Evolutionary conservation across 2,797 vertebrate species (phyloP).

Genomic region (Acanthiza pusilla): DNA sequence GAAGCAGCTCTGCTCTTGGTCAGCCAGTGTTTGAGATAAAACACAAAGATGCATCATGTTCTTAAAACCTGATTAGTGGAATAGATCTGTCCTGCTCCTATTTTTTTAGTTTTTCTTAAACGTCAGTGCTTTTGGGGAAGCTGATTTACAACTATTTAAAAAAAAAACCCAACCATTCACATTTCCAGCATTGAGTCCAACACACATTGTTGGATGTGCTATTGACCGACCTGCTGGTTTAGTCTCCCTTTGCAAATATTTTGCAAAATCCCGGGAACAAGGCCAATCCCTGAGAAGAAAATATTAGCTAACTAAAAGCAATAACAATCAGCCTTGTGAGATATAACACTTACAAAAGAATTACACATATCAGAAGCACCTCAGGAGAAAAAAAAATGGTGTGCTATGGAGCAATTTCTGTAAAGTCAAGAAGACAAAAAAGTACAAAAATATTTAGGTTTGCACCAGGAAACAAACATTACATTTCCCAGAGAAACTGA

Average conservation of each 20-base stretch:
- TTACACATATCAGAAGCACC: not conserved
- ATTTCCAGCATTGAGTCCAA: not conserved
- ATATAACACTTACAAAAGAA: not conserved
- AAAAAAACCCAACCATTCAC: not conserved
- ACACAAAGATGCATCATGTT: slow-evolving; percentile 41
- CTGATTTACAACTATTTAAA: not conserved
- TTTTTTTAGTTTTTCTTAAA: not conserved
- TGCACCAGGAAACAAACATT: not conserved
- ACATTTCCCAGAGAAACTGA: not conserved
- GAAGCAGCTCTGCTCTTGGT: slow-evolving; percentile 66
- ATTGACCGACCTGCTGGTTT: slow-evolving; percentile 19
- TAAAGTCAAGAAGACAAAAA: not conserved
- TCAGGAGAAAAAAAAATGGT: not conserved
- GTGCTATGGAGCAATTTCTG: not conserved
- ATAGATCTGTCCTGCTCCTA: not conserved
- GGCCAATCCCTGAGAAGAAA: slow-evolving; percentile 18
- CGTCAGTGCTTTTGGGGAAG: not conserved
- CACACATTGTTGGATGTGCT: not conserved
- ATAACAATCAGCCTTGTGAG: not conserved
- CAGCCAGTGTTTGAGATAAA: slow-evolving; percentile 13
- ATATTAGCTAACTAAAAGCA: slow-evolving; percentile 21
- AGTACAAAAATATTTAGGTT: not conserved
- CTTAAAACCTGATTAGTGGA: not conserved
- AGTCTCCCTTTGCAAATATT: slow-evolving; percentile 31
- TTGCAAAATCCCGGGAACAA: slow-evolving; percentile 55